Evolutionary conservation across 2,888 invertebrate genomes (phyloP).

Genomic region (Acronicta alni): DNA sequence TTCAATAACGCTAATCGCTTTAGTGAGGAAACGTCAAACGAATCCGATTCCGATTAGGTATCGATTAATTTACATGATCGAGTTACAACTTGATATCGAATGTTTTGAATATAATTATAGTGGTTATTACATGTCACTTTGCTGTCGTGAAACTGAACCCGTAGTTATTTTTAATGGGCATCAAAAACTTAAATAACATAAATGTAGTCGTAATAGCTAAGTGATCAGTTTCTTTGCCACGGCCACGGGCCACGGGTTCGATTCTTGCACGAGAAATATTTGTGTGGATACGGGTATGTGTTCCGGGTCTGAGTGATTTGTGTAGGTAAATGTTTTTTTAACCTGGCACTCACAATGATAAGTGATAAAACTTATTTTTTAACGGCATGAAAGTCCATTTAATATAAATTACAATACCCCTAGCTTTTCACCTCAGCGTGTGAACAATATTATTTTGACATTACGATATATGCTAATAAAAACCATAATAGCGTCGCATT

Average conservation of each 20-base stretch:
- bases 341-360: too few relatives aligned
- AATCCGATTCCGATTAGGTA: conserved; percentile 42
- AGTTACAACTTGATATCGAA: conserved; percentile 28
- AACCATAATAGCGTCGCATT: conserved; percentile 61
- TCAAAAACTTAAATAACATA: too few relatives aligned
- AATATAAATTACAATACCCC: conserved; percentile 28
- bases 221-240: too few relatives aligned
- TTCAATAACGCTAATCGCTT: conserved; percentile 29
- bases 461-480: conserved; percentile 70
- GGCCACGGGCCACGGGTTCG: too few relatives aligned
- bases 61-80: conserved; percentile 54
- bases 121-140: not conserved
- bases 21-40: conserved; percentile 51
- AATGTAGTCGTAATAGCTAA: too few relatives aligned
- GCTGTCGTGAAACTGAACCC: too few relatives aligned
- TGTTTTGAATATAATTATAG: conserved; percentile 32
- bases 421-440: conserved; percentile 33
- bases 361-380: conserved; percentile 5
- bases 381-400: conserved; percentile 27
- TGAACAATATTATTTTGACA: conserved; percentile 61
- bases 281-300: too few relatives aligned
- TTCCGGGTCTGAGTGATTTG: too few relatives aligned
- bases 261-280: too few relatives aligned
- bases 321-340: too few relatives aligned
- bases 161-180: too few relatives aligned